These are phyloP conservation scores for Artemia franciscana DNA, from an alignment of 1,140 invertebrate species.

Conservation along the genomic window DNA sequence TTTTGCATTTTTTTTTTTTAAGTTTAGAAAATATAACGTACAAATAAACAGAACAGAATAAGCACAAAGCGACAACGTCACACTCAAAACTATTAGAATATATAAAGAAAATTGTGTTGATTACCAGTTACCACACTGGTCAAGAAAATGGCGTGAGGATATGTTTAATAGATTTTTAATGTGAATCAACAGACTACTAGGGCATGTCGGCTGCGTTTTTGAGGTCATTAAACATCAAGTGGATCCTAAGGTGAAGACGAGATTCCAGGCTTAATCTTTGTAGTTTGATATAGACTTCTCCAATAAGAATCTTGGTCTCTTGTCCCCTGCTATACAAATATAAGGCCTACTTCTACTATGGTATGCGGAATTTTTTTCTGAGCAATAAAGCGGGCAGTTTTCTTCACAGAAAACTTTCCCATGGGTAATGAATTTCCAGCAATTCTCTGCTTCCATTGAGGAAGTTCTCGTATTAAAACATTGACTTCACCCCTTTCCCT, in stretches of 20 bases:
- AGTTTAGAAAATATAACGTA: too few species aligned
- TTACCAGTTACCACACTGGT: too few species aligned
- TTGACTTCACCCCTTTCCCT: conserved; percentile 26
- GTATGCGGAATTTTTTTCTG: conserved; percentile 54
- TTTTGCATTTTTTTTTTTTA: too few species aligned
- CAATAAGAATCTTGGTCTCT: conserved; percentile 36
- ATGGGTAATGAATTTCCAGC: conserved; percentile 87
- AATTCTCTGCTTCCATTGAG: conserved; percentile 60
- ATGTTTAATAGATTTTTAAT: too few species aligned
- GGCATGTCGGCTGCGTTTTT: too few species aligned
- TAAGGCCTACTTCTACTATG: conserved; percentile 53
- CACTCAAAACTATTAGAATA: too few species aligned
- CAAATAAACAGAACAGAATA: too few species aligned
- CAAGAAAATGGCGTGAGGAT: too few species aligned
- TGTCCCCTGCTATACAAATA: conserved; percentile 41
- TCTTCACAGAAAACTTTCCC: conserved; percentile 81
- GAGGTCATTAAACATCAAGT: conserved; percentile 40
- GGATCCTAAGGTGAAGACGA: conserved; percentile 71
- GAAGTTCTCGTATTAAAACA: conserved; percentile 42
- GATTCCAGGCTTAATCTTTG: conserved; percentile 75
- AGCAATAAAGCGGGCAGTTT: conserved; percentile 46
- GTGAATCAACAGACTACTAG: too few species aligned
- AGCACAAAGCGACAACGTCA: too few species aligned
- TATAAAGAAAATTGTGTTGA: too few species aligned
- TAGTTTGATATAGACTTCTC: conserved; percentile 65